Evolutionary conservation across 2,113 vertebrate species (phyloP).

Genomic region (Orthonyx spaldingii): DNA sequence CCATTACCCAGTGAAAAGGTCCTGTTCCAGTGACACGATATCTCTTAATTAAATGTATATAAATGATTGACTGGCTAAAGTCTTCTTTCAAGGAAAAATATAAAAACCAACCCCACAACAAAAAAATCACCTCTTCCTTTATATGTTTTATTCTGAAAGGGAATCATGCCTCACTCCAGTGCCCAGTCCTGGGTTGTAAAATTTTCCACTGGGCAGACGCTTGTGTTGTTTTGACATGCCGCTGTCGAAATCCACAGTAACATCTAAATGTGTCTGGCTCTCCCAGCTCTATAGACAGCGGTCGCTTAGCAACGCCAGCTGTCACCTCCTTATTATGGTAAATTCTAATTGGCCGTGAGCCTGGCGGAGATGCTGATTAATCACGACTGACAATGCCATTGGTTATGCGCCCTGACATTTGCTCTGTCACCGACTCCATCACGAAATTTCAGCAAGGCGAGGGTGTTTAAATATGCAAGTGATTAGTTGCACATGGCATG

Average conservation of each 20-base stretch:
- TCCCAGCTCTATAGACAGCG: slow-evolving; percentile 64
- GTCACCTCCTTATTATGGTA: slow-evolving; percentile 70
- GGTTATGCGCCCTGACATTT: slow-evolving; percentile 67
- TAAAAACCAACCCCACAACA: background rate
- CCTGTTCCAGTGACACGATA: slow-evolving; percentile 40
- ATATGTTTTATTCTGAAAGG: slow-evolving; percentile 57
- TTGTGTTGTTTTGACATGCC: slow-evolving; percentile 68
- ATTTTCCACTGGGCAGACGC: slow-evolving; percentile 68
- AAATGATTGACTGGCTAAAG: slow-evolving; percentile 61
- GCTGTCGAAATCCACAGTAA: slow-evolving; percentile 71
- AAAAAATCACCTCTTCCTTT: background rate
- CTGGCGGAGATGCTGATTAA: slow-evolving; percentile 71
- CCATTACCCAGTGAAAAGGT: slow-evolving; percentile 51
- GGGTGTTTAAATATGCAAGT: slow-evolving; percentile 60
- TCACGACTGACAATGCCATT: slow-evolving; percentile 71
- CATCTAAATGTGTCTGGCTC: slow-evolving; percentile 72
- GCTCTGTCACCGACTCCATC: slow-evolving; percentile 56
- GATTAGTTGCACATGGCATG: background rate
- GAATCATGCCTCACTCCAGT: background rate
- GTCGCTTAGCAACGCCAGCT: slow-evolving; percentile 73
- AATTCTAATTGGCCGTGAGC: slow-evolving; percentile 74
- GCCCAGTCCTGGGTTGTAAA: slow-evolving; percentile 62
- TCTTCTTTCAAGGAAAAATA: background rate
- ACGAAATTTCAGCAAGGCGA: slow-evolving; percentile 44
- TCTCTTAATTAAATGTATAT: slow-evolving; percentile 68